These are phyloP conservation scores for Ormyrus thymus DNA, from an alignment of 2,888 invertebrate genomes.

Conservation along the genomic window DNA sequence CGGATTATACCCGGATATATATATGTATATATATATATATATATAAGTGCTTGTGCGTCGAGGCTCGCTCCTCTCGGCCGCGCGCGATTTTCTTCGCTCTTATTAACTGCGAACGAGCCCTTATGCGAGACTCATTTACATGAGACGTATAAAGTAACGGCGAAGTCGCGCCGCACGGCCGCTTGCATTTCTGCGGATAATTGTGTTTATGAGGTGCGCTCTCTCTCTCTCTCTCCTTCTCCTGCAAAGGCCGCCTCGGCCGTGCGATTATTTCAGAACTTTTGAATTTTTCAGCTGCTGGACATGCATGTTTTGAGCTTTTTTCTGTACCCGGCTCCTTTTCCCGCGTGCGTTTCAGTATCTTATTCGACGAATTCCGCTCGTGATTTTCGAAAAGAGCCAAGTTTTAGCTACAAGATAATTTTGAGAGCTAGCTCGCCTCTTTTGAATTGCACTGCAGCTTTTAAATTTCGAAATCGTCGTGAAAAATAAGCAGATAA, in stretches of 20 bases:
- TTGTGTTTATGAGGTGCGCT: slow-evolving; percentile 54
- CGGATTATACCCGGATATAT: slow-evolving; percentile 47
- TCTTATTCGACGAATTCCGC: too few relatives aligned
- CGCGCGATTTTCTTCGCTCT: slow-evolving; percentile 53
- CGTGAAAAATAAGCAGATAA: too few relatives aligned
- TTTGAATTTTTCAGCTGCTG: slow-evolving; percentile 40
- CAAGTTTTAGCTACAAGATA: too few relatives aligned
- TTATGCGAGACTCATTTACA: slow-evolving; percentile 52
- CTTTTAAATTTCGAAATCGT: too few relatives aligned
- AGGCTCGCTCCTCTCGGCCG: neutral
- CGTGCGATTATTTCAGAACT: slow-evolving; percentile 44
- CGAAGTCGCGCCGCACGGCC: slow-evolving; percentile 13
- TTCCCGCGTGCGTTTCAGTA: too few relatives aligned
- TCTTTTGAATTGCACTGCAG: too few relatives aligned
- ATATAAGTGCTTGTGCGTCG: neutral
- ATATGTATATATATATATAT: neutral
- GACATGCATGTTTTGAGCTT: neutral
- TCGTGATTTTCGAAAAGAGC: too few relatives aligned
- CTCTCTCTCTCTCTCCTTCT: neutral
- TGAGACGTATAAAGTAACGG: slow-evolving; percentile 53
- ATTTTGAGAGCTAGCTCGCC: too few relatives aligned
- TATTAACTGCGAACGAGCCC: slow-evolving; percentile 55
- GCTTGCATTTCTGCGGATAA: slow-evolving; percentile 54
- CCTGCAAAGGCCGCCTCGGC: neutral
- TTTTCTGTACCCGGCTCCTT: too few relatives aligned